phyloP scores from a whole-genome alignment of 2,797 vertebrate genomes.

The Clarias laeviceps region DNA sequence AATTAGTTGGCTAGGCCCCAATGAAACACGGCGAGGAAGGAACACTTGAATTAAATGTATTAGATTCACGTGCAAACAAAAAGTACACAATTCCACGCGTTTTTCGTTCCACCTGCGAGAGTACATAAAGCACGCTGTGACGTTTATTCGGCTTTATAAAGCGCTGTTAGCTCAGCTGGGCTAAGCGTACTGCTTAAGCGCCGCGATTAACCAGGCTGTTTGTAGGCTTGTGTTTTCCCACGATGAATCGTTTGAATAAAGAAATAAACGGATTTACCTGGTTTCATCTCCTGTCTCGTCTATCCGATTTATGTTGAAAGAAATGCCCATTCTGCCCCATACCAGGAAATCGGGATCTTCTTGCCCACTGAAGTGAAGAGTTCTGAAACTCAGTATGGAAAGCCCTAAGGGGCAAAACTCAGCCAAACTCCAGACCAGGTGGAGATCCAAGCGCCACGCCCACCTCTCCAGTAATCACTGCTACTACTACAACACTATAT shows the following conservation, averaged over 20 bases:
- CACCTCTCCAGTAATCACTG: background rate
- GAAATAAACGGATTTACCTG: background rate
- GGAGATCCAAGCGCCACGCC: constrained; percentile 24
- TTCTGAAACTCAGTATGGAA: constrained; percentile 20
- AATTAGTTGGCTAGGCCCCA: constrained; percentile 69
- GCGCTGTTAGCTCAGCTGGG: constrained; percentile 8
- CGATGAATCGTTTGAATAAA: background rate
- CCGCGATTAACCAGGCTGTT: background rate
- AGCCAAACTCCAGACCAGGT: constrained; percentile 6
- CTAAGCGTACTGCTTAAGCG: background rate
- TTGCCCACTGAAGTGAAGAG: constrained; percentile 7
- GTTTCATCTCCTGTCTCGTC: background rate
- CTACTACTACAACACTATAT: background rate
- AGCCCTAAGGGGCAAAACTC: constrained; percentile 28
- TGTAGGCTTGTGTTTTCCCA: background rate
- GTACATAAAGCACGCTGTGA: background rate
- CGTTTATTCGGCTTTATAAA: background rate
- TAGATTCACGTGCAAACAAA: background rate
- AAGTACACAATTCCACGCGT: accelerated
- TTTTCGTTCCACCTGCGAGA: background rate
- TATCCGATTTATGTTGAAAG: background rate
- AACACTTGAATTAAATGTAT: constrained; percentile 56
- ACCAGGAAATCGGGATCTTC: constrained; percentile 19
- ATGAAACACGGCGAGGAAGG: constrained; percentile 72
- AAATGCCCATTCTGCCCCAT: constrained; percentile 10